Evolutionary conservation across 2,113 vertebrate species (phyloP).

Genomic region (Megalops atlanticus): DNA sequence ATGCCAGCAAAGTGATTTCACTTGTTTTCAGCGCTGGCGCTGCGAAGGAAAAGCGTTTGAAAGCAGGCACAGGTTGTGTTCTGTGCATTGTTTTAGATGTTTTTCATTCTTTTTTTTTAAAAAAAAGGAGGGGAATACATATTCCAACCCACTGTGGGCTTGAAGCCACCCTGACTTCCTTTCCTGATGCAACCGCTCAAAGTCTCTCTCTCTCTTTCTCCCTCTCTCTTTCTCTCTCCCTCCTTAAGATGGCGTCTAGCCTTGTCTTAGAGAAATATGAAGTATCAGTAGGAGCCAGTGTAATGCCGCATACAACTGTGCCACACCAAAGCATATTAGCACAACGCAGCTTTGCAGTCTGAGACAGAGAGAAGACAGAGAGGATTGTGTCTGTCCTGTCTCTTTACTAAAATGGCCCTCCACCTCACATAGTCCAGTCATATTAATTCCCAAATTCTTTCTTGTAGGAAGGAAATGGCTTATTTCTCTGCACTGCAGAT

Average conservation of each 20-base stretch:
- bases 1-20: constrained; percentile 65
- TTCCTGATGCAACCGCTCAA: neutral
- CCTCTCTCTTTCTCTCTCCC: neutral
- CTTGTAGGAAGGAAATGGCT: no score
- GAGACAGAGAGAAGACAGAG: no score
- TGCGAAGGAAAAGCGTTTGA: constrained; percentile 56
- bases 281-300: neutral
- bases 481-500: no score
- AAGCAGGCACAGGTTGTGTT: neutral
- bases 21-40: constrained; percentile 55
- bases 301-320: no score
- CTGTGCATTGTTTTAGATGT: neutral
- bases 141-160: neutral
- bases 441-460: no score
- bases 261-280: neutral
- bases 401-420: no score
- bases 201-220: neutral
- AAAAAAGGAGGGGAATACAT: neutral
- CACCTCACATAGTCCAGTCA: no score
- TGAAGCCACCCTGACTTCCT: neutral
- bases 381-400: no score
- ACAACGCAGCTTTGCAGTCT: no score
- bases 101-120: neutral
- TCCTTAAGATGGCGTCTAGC: neutral
- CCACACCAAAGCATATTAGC: no score